Base-by-base conservation (phyloP, 2,113 vertebrate species). In the Seriola rivoliana region DNA sequence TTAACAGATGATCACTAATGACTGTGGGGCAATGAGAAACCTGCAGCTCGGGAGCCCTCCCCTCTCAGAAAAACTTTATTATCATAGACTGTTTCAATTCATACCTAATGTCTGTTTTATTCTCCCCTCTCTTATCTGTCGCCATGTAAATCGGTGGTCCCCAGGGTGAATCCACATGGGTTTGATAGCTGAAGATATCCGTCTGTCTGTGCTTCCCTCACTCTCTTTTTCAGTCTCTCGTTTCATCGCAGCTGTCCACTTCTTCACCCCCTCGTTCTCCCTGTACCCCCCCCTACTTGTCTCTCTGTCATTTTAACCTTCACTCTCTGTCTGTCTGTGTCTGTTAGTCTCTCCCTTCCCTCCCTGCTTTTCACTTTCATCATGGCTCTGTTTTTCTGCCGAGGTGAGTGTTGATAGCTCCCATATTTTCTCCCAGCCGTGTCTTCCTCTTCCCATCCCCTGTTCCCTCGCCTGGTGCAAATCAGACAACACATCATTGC, bases 321-420 rank as follows among this genome's bases (percentile, higher is more conserved):
- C 78, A 84, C 88, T 87, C 89, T 65, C 60, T 63, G 65, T 90
- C 90, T 86, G 82, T 85, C 89, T 71, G 78, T 78, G 80, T 84
- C 78, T 89, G 82, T 86, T 86, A 75, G 44, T 86, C 84, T 80
- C 50, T 75, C 46, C 52, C 69, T 10, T 42, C 40, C 65, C 80
- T 73, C 80, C 78, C 80, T 67, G 7, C 58, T 78, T 68, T 67
- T 80, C 3, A 57, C 86, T 93, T 92, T 93, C 92, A 92, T 89
- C 90, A 63, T 80, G 60, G 32, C 50, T 58, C 71, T 84, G 82
- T 86, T 85, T 92, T 85, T 52, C 68, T 71, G 52, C 78, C 17
- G 72, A 86, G 91, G 89, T 92, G 90, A 91, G 89, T 87, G 90
- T 60, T 93, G 92, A 93, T 89, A 69, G 89, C 85, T 92, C 75